These are phyloP conservation scores for Epizoanthus rinbou DNA, from an alignment of 92 coral and sea anemone species.

Conservation along the genomic window DNA sequence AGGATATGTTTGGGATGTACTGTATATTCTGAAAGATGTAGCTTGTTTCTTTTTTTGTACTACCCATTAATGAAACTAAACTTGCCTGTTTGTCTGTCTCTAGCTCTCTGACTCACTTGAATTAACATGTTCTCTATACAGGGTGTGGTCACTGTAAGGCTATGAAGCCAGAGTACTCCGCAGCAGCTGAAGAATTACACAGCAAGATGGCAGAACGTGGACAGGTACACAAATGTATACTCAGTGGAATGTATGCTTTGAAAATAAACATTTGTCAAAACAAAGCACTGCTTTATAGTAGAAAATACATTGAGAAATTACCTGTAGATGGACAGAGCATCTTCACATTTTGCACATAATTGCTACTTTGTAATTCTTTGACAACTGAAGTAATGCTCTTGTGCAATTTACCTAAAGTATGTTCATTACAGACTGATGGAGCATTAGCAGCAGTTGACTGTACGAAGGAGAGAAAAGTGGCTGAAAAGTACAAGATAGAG, in stretches of 20 bases:
- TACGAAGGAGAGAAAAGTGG: slow-evolving; percentile 73
- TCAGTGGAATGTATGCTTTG: neutral
- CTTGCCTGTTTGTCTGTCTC: no score
- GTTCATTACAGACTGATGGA: slow-evolving; percentile 65
- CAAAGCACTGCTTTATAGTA: no score
- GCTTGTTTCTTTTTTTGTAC: no score
- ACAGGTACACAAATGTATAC: slow-evolving; percentile 5
- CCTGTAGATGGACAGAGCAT: neutral
- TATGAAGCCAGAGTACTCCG: slow-evolving; percentile 92
- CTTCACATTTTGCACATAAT: neutral
- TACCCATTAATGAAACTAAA: no score
- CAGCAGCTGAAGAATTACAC: slow-evolving; percentile 83
- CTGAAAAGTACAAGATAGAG: slow-evolving; percentile 72
- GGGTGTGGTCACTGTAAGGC: slow-evolving; percentile 99
- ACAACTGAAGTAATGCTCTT: neutral
- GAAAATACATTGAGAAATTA: neutral
- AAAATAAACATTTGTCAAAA: neutral
- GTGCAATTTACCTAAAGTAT: neutral
- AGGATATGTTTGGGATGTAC: no score
- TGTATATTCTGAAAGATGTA: no score
- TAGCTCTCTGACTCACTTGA: neutral
- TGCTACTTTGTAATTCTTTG: neutral
- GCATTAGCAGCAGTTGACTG: slow-evolving; percentile 97
- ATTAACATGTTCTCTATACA: slow-evolving; percentile 20
- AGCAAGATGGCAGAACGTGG: slow-evolving; percentile 40